Percentiles rank a stretch among this genome's conserved stretches.
These are phyloP conservation scores for Masticophis lateralis DNA, from an alignment of 2,797 vertebrate genomes.

Conservation along the genomic window DNA sequence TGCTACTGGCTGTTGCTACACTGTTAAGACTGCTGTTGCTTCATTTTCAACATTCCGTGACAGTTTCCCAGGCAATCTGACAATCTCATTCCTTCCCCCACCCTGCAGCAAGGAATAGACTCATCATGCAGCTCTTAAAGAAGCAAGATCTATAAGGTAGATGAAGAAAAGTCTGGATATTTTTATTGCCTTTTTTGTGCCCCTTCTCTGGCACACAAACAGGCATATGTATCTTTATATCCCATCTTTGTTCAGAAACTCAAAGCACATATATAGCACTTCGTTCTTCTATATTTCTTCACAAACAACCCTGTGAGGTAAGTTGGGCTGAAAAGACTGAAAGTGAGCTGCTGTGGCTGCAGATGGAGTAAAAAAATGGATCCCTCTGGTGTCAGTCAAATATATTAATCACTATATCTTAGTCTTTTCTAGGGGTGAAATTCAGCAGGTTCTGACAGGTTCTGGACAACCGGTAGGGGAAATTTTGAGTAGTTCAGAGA, in stretches of 20 bases:
- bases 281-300: neutral
- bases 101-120: neutral
- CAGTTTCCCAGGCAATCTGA: neutral
- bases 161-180: neutral
- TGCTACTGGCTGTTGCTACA: neutral
- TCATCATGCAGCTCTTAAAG: neutral
- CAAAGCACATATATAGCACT: neutral
- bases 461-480: too few species aligned
- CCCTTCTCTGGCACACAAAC: neutral
- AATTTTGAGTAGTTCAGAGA: too few species aligned
- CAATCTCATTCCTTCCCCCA: neutral
- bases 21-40: neutral
- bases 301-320: neutral
- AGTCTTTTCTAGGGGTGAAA: neutral
- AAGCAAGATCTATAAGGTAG: neutral
- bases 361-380: neutral
- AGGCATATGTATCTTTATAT: neutral
- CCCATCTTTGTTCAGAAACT: neutral
- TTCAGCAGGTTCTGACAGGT: too few species aligned
- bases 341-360: neutral
- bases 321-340: neutral
- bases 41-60: neutral
- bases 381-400: neutral
- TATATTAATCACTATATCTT: neutral
- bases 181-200: neutral